phyloP scores from a whole-genome alignment of 2,113 vertebrate genomes.

The Brienomyrus brachyistius region DNA sequence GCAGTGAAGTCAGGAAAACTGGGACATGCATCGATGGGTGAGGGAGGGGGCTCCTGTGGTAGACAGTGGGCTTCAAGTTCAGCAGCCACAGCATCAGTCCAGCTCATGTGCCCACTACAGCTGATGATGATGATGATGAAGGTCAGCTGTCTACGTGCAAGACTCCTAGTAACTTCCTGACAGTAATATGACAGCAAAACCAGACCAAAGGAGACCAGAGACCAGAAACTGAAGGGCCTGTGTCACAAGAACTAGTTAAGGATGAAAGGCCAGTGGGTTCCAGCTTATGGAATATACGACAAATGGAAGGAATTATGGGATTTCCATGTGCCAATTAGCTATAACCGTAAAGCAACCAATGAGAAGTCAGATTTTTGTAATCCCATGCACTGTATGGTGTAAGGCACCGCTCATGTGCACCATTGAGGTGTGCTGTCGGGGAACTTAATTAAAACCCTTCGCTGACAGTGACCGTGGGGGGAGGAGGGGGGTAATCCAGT shows the following conservation, averaged over 20 bases:
- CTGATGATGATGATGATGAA: background rate
- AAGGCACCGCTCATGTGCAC: background rate
- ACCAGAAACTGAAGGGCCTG: background rate
- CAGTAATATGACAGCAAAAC: background rate
- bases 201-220: background rate
- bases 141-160: background rate
- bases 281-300: background rate
- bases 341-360: background rate
- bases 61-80: background rate
- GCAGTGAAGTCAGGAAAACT: too few species aligned
- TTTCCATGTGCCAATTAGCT: background rate
- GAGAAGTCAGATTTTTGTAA: background rate
- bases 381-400: background rate
- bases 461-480: background rate
- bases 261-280: background rate
- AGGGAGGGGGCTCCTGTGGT: too few species aligned
- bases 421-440: background rate
- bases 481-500: background rate
- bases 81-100: background rate
- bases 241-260: background rate
- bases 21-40: too few species aligned
- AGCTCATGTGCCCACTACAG: background rate
- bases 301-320: background rate
- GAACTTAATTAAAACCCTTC: background rate
- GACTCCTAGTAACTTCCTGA: background rate